phyloP scores from a whole-genome alignment of 2,797 vertebrate species.

The Tragelaphus eurycerus region DNA sequence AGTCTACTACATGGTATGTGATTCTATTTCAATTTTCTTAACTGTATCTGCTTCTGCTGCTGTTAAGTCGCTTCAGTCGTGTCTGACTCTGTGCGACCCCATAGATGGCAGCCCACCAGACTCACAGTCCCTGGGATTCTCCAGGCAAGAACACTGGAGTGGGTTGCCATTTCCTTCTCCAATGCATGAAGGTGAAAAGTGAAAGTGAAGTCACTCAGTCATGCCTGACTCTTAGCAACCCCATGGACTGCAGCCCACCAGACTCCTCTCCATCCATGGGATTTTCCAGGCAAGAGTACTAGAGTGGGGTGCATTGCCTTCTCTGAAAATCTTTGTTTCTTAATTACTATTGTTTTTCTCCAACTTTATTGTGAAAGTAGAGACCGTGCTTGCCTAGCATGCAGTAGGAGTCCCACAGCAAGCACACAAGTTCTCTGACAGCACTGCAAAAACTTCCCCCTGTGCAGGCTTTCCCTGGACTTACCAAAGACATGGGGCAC shows the following conservation, averaged over 20 bases:
- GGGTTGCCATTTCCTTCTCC: no score
- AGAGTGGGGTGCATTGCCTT: background rate
- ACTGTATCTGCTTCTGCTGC: background rate
- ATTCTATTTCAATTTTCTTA: background rate
- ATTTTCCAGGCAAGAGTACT: no score
- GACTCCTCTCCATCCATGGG: no score
- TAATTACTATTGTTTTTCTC: background rate
- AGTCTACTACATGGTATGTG: background rate
- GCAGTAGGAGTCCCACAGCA: background rate
- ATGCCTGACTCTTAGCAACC: no score
- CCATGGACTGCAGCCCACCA: no score
- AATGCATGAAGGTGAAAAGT: no score
- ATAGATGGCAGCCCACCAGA: no score
- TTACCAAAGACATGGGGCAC: constrained; percentile 95
- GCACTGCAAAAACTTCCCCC: background rate
- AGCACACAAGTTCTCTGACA: background rate
- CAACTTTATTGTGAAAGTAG: background rate
- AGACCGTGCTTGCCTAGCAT: background rate
- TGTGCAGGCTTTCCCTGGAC: constrained; percentile 29
- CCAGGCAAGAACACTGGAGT: no score
- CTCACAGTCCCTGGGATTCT: no score
- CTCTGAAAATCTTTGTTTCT: constrained; percentile 7
- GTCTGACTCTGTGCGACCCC: no score
- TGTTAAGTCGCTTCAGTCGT: no score
- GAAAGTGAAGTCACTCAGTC: no score